Conservation (phyloP, 64 coral and sea anemone genomes). For the Hydrozoanthus tunicans region DNA sequence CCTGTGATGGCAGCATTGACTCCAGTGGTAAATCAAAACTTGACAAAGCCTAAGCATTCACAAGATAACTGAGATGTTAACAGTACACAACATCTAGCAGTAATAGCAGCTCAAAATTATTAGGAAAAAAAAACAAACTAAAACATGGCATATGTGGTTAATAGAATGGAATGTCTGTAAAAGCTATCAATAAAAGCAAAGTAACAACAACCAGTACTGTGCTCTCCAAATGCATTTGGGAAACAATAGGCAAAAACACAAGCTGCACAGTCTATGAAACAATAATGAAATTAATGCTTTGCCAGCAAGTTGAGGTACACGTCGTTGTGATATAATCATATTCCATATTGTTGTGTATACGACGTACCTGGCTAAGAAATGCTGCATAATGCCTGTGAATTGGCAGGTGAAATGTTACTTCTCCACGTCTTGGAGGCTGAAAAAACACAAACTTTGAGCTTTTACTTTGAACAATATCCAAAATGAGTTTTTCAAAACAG, state of each 20-base stretch:
- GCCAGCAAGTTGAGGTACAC: neutral
- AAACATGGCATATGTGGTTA: neutral
- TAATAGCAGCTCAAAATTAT: neutral
- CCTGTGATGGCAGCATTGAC: conserved; percentile 69
- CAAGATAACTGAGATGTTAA: neutral
- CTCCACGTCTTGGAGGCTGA: conserved; percentile 77
- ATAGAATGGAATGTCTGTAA: too few relatives aligned
- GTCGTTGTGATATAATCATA: neutral
- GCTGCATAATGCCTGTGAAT: conserved; percentile 87
- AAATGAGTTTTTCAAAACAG: neutral
- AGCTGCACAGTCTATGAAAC: too few relatives aligned
- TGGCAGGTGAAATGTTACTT: conserved; percentile 96
- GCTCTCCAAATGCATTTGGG: too few relatives aligned
- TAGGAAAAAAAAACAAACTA: neutral
- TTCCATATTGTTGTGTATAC: neutral
- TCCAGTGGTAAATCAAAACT: conserved; percentile 84
- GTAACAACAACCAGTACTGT: too few relatives aligned
- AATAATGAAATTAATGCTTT: neutral
- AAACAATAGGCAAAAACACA: too few relatives aligned
- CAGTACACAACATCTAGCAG: neutral
- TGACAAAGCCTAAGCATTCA: conserved; percentile 73
- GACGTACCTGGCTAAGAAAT: conserved; percentile 84
- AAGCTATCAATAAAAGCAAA: too few relatives aligned
- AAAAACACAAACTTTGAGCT: conserved; percentile 6
- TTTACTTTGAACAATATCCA: neutral